Evolutionary conservation across 2,888 invertebrate genomes (phyloP).

Genomic region (Autographa gamma): DNA sequence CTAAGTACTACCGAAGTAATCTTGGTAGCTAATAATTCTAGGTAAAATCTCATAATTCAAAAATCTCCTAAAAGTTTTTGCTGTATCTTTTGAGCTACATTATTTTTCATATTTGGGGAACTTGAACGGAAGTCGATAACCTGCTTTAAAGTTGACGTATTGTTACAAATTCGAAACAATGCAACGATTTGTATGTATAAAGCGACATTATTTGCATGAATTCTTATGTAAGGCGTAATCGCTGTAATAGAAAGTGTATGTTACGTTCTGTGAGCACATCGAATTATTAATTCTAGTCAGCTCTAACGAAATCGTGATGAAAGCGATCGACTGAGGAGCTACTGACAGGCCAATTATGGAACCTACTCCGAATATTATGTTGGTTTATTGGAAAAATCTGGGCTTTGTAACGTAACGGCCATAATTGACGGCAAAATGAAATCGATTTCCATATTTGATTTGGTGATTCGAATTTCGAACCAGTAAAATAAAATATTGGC

Average conservation of each 20-base stretch:
- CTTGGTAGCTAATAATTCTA: too few relatives aligned
- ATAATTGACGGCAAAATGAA: conserved; percentile 15
- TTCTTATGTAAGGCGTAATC: conserved; percentile 33
- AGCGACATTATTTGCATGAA: conserved; percentile 8
- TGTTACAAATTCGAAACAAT: conserved; percentile 3
- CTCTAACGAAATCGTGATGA: conserved; percentile 49
- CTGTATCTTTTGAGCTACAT: too few relatives aligned
- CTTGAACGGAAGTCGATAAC: not conserved
- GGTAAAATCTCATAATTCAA: not conserved
- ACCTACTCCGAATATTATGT: conserved; percentile 9
- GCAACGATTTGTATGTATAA: not conserved
- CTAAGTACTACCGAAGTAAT: too few relatives aligned
- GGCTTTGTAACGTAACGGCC: conserved; percentile 13
- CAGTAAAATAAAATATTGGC: conserved; percentile 12
- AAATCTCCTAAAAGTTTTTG: too few relatives aligned
- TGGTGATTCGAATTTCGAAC: conserved; percentile 13
- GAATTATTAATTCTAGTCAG: conserved; percentile 59
- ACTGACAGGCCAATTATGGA: conserved; percentile 53
- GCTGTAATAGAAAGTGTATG: conserved; percentile 52
- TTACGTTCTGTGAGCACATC: conserved; percentile 45
- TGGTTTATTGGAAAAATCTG: conserved; percentile 31
- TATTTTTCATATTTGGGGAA: too few relatives aligned
- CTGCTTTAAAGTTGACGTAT: not conserved
- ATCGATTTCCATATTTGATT: conserved; percentile 11
- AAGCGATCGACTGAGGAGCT: conserved; percentile 49